phyloP scores from a whole-genome alignment of 2,797 vertebrate species.

The Microcaecilia unicolor region DNA sequence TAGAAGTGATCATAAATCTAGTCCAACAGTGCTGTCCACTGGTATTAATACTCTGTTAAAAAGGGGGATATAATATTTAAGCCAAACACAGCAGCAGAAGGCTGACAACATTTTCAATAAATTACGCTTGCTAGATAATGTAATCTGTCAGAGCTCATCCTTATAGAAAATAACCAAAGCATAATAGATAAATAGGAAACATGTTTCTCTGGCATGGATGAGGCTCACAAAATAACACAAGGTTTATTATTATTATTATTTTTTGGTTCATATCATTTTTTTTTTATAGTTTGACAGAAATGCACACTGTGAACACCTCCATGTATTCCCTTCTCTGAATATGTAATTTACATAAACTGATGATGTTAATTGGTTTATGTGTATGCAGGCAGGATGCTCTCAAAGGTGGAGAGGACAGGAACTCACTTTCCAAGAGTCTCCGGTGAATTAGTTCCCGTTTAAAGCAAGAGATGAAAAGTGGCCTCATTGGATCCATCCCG shows the following conservation, averaged over 20 bases:
- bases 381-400: conserved; percentile 26
- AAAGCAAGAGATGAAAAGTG: conserved; percentile 33
- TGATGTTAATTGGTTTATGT: conserved; percentile 34
- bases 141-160: conserved; percentile 10
- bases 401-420: conserved; percentile 25
- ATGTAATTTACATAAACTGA: conserved; percentile 31
- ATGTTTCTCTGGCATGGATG: neutral
- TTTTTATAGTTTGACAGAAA: conserved; percentile 13
- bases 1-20: too few relatives aligned
- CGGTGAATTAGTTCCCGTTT: conserved; percentile 24
- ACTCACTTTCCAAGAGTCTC: conserved; percentile 11
- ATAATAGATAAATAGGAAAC: conserved; percentile 1
- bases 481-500: conserved; percentile 21
- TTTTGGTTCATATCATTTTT: too few relatives aligned
- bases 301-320: conserved; percentile 3
- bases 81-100: conserved; percentile 13
- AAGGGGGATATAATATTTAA: neutral
- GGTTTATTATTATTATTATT: too few relatives aligned
- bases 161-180: conserved; percentile 3
- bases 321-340: conserved; percentile 26
- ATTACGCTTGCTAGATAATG: neutral
- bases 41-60: neutral
- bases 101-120: conserved; percentile 9
- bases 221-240: too few relatives aligned
- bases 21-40: conserved; percentile 1